phyloP scores from a whole-genome alignment of 2,797 vertebrate species.

The Nyctibius grandis region DNA sequence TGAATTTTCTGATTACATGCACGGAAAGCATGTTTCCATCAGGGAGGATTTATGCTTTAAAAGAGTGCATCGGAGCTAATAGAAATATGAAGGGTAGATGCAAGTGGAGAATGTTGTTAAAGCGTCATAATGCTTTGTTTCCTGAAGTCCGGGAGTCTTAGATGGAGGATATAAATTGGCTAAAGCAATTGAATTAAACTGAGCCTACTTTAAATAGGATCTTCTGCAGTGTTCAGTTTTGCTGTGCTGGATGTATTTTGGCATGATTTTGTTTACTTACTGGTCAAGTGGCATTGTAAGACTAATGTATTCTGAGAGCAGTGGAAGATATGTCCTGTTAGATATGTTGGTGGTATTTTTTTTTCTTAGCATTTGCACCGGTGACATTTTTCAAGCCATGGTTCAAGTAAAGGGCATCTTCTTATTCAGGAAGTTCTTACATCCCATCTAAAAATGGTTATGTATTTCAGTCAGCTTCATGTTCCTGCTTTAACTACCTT shows the following conservation, averaged over 20 bases:
- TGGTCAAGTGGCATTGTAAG: neutral
- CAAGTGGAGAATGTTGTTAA: neutral
- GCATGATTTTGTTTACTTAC: constrained; percentile 4
- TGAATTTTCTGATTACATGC: neutral
- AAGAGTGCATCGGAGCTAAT: neutral
- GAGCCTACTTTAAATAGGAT: neutral
- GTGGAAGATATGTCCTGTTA: neutral
- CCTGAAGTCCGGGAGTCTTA: neutral
- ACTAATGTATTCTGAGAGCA: neutral
- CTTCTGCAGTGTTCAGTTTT: neutral
- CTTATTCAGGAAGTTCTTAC: neutral
- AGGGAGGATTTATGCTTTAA: neutral
- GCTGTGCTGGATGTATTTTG: neutral
- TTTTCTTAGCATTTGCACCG: neutral
- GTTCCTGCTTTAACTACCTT: neutral
- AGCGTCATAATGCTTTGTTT: neutral
- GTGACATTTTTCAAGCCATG: constrained; percentile 17
- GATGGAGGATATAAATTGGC: neutral
- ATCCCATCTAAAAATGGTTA: neutral
- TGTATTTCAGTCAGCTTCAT: neutral
- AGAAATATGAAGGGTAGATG: neutral
- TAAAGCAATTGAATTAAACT: neutral
- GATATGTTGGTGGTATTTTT: neutral
- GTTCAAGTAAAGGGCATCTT: constrained; percentile 40
- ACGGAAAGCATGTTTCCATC: neutral